Base-by-base conservation (phyloP, 2,113 vertebrate genomes). In the Boulengeromyrus knoepffleri region DNA sequence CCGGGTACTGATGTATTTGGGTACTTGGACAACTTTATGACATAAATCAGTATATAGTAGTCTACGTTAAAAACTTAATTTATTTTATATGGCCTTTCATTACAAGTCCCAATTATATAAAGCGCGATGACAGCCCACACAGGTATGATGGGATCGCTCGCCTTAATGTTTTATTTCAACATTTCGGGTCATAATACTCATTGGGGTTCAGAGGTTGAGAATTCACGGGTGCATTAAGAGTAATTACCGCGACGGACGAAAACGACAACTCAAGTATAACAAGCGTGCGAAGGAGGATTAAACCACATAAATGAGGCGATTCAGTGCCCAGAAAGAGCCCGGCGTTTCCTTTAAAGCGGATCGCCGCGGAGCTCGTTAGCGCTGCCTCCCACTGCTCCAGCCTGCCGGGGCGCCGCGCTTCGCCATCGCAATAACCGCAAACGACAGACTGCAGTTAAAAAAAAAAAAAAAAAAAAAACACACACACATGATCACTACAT, bases 291-390 rank as follows among this genome's bases (percentile, higher is more conserved):
- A 21, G 15, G 2, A 36, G 42, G 12, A 83, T 42, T 36, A 36
- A 45, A 12, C 19, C 15, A 15, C 19, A 46, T 53, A 89, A 19
- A 66, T 21, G n/a, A 12, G 13, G 89, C 39, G 91, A 31, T 89
- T 92, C 92, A 91, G 91, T 93, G 93, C 92, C 92, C 92, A 92
- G 91, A 83, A 92, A 9, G 91, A 91, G 94, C 93, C 92, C 91
- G 88, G 94, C 94, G 92, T 89, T 94, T 95, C 94, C 94, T 94
- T 92, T 89, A 84, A 92, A 93, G 92, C 88, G 90, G 91, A 91
- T 89, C 92, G 92, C 91, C 93, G 9, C 19, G 91, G 89, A 94
- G 94, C 95, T 96, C 94, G 93, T 96, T 96, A 96, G 91, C 87
- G 89, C 89, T 90, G 94, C 93, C 92, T 94, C 96, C 94, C 91